Conservation (phyloP, 2,888 invertebrate species). For the Rapana venosa region DNA sequence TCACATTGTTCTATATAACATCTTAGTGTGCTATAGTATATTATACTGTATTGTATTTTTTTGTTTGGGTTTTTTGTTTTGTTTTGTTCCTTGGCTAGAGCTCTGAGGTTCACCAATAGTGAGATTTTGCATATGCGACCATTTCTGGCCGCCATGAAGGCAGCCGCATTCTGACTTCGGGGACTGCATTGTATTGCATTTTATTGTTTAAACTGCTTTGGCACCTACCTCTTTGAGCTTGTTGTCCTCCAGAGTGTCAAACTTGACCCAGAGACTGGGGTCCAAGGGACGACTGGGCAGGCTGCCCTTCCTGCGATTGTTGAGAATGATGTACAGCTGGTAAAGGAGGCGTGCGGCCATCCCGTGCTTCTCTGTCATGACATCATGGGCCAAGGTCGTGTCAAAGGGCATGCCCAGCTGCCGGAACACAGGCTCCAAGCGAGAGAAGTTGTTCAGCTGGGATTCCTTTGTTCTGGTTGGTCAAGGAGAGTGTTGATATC, state of each 20-base stretch:
- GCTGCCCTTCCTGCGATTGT: conserved; percentile 73
- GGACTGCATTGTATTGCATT: no score
- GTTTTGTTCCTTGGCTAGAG: no score
- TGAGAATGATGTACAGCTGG: conserved; percentile 77
- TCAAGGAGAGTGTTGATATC: conserved; percentile 36
- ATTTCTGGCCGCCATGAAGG: no score
- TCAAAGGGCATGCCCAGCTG: conserved; percentile 77
- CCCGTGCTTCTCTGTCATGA: conserved; percentile 78
- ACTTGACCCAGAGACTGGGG: conserved; percentile 67
- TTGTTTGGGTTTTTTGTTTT: no score
- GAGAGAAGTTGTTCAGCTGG: conserved; percentile 78
- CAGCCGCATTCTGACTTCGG: no score
- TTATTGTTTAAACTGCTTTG: neutral
- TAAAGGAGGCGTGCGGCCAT: conserved; percentile 77
- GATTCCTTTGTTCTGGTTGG: conserved; percentile 74
- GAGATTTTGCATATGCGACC: no score
- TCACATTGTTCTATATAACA: no score
- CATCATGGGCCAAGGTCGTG: conserved; percentile 74
- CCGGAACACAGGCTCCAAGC: conserved; percentile 76
- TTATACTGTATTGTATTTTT: no score
- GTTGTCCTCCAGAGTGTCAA: conserved; percentile 74
- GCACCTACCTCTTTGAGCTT: conserved; percentile 75
- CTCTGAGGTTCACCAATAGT: no score
- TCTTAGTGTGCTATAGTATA: no score
- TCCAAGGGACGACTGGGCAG: conserved; percentile 70